Evolutionary conservation across 2,113 vertebrate species (phyloP), one percentile per base, ranked within the genome.

Genomic region (Nannobrachium achirus): DNA sequence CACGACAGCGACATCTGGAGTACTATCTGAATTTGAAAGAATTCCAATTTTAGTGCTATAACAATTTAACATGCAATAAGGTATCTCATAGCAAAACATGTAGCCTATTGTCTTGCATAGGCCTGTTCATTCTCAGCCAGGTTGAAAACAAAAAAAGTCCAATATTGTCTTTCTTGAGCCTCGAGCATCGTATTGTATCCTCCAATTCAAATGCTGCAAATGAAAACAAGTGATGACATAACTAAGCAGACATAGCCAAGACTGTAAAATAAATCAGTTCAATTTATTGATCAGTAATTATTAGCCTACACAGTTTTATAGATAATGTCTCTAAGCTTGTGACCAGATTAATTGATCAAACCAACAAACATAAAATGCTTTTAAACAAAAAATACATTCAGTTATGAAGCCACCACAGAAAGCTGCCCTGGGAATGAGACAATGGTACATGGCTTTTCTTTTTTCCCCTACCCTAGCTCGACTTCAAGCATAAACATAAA

Each of bases 321-420:
- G 1, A 10, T 71, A 73, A 82, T 80, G 50, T 79, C 63, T 71
- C 39, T 20, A 53, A 75, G 50, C 46, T 41, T 56, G 45, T 9
- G 60, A 33, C 39, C 15, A 68, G 7, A 55, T 66, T 48, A 57
- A 41, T 73, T 18, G 52, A 62, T 16, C n/a, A 5, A 64, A 69
- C 59, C 56, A 56, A 11, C 63, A 75, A 72, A 85, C 80, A 81
- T 76, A 79, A 85, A 86, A 67, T 8, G 38, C 49, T n/a, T n/a
- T 57, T 53, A 1, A 8, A 66, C 71, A 71, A 44, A 5, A 83
- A 79, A 73, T 84, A 89, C 84, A 84, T 84, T 89, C 80, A 83
- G 40, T 69, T 60, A 53, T 66, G 55, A 69, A 56, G 38, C 48
- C 65, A 71, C 66, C 58, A 78, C 40, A 79, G 48, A 78, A 83